Evolutionary conservation across 2,797 vertebrate genomes (phyloP).

Genomic region (Pitangus sulphuratus): DNA sequence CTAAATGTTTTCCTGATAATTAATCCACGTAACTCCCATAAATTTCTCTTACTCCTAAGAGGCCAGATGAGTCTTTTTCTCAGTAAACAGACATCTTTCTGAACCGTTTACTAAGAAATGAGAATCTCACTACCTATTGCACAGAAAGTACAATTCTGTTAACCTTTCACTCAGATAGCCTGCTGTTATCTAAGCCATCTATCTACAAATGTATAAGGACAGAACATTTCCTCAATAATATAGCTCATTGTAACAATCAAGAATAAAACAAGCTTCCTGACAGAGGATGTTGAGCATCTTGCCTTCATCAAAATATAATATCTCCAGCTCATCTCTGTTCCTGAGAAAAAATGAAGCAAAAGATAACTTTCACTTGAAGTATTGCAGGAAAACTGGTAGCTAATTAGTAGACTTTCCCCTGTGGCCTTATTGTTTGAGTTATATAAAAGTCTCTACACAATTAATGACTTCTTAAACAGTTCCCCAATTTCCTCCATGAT

Average conservation of each 20-base stretch:
- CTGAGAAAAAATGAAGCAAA: background rate
- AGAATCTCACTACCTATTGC: constrained; percentile 62
- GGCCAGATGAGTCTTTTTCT: constrained; percentile 61
- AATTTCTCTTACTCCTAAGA: constrained; percentile 45
- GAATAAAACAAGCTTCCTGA: constrained; percentile 63
- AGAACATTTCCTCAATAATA: constrained; percentile 66
- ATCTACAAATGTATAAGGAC: constrained; percentile 69
- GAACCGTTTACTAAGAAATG: constrained; percentile 56
- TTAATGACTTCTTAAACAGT: background rate
- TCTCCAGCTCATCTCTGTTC: background rate
- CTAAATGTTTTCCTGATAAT: constrained; percentile 47
- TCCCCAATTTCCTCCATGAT: background rate
- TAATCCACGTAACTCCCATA: constrained; percentile 31
- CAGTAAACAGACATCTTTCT: constrained; percentile 60
- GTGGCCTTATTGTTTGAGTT: constrained; percentile 4
- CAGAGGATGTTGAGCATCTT: constrained; percentile 55
- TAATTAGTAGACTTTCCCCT: background rate
- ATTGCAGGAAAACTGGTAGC: background rate
- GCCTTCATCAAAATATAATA: constrained; percentile 55
- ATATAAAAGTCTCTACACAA: background rate
- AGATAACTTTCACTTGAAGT: background rate
- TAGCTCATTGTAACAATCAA: constrained; percentile 59
- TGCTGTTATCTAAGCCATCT: constrained; percentile 66
- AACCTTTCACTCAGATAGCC: constrained; percentile 60
- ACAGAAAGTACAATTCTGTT: constrained; percentile 69